phyloP scores from a whole-genome alignment of 2,888 invertebrate genomes.

The Hartigia nigra region DNA sequence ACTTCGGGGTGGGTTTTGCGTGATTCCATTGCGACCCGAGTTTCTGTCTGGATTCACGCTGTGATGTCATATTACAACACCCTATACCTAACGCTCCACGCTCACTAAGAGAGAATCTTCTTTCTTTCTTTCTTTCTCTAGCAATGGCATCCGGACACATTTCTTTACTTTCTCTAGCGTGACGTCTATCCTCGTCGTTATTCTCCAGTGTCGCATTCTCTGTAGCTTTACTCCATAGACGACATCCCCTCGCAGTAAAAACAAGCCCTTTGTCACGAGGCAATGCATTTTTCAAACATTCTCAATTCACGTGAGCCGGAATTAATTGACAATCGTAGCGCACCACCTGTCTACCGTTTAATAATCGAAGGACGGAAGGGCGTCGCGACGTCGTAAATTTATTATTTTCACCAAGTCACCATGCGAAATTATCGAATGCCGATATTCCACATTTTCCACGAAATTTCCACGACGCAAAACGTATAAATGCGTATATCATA shows the following conservation, averaged over 20 bases:
- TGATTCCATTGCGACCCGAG: constrained; percentile 50
- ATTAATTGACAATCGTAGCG: constrained; percentile 39
- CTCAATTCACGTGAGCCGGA: constrained; percentile 30
- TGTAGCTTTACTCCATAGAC: background rate
- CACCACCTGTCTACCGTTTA: constrained; percentile 7
- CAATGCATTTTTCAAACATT: constrained; percentile 31
- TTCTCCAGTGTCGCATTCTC: background rate
- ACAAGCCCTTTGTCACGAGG: background rate
- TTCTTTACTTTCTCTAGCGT: background rate
- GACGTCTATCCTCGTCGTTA: background rate
- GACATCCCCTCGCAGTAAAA: background rate
- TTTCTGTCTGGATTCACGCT: constrained; percentile 55
- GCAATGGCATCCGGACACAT: background rate
- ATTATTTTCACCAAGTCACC: constrained; percentile 4
- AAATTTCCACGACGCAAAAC: background rate
- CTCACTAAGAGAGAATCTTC: background rate
- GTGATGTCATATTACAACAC: constrained; percentile 56
- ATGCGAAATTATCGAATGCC: background rate
- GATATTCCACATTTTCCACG: background rate
- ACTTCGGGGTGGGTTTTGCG: constrained; percentile 38
- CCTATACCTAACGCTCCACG: constrained; percentile 20
- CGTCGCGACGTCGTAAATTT: background rate
- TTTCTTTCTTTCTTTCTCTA: background rate
- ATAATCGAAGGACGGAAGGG: background rate
- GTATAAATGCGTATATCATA: background rate